phyloP scores from a whole-genome alignment of 2,888 invertebrate genomes.

The Meliscaeva auricollis region DNA sequence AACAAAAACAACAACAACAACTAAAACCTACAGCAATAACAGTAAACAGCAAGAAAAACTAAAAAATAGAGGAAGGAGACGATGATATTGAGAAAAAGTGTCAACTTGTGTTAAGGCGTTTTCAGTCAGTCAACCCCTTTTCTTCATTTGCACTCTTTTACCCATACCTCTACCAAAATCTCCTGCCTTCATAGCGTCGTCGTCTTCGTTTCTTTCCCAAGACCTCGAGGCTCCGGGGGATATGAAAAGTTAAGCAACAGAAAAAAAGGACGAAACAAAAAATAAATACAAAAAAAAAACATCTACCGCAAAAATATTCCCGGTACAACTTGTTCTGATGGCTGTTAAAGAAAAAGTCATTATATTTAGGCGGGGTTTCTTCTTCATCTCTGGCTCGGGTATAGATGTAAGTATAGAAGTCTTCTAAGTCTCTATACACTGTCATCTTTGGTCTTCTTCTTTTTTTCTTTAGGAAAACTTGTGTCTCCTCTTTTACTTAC shows the following conservation, averaged over 20 bases:
- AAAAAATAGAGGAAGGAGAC: constrained; percentile 29
- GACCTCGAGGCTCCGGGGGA: constrained; percentile 25
- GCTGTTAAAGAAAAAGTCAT: constrained; percentile 60
- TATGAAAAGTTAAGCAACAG: constrained; percentile 15
- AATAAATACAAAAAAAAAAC: constrained; percentile 39
- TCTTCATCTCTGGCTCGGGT: constrained; percentile 24
- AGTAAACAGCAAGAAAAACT: constrained; percentile 37
- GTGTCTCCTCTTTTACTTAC: constrained; percentile 16
- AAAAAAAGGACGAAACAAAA: constrained; percentile 25
- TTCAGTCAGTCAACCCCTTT: constrained; percentile 69
- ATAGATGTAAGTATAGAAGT: neutral
- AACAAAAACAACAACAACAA: no score
- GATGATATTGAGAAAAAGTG: constrained; percentile 65
- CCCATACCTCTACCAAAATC: neutral
- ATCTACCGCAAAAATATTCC: constrained; percentile 69
- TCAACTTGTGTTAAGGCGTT: constrained; percentile 72
- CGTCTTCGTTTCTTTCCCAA: neutral
- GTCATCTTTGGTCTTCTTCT: constrained; percentile 31
- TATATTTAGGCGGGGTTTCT: constrained; percentile 73
- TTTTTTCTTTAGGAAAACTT: constrained; percentile 7
- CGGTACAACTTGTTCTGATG: constrained; percentile 52
- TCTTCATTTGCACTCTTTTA: constrained; percentile 44
- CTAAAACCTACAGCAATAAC: constrained; percentile 26
- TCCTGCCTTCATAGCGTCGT: neutral
- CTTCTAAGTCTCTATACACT: neutral